Percentiles rank a stretch among this genome's conserved stretches.
These are phyloP conservation scores for Crotalus horridus DNA, from an alignment of 2,113 vertebrate species.

Conservation along the genomic window DNA sequence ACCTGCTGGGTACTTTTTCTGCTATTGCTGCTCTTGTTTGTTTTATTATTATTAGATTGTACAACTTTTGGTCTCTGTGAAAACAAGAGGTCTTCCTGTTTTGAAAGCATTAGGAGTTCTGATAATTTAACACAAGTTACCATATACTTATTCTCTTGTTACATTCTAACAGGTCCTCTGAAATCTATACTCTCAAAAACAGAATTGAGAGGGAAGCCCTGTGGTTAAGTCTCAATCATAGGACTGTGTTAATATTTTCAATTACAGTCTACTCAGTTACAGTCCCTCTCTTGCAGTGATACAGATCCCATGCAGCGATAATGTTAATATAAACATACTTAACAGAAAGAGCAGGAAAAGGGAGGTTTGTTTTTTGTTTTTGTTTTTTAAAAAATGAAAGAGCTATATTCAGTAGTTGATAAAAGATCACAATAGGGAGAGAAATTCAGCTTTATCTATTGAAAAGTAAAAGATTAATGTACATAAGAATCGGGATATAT, in stretches of 20 bases:
- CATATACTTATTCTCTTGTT: not conserved
- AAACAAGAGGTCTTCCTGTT: too few species aligned
- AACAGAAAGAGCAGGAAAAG: not conserved
- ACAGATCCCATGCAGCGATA: not conserved
- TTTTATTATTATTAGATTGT: not conserved
- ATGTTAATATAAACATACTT: not conserved
- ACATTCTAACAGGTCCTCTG: not conserved
- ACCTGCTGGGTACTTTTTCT: not conserved
- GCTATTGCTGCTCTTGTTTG: not conserved
- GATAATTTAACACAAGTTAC: not conserved
- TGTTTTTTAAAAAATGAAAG: not conserved
- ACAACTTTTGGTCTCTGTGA: not conserved
- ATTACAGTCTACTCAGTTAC: not conserved
- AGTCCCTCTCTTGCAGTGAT: not conserved
- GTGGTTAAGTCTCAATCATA: not conserved
- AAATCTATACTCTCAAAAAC: not conserved
- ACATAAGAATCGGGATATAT: not conserved
- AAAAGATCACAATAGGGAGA: not conserved
- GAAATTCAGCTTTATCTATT: not conserved
- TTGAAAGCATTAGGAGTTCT: not conserved
- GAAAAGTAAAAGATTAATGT: not conserved
- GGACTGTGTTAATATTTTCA: not conserved
- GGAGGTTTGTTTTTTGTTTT: not conserved
- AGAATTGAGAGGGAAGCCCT: not conserved
- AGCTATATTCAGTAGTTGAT: not conserved